phyloP scores from a whole-genome alignment of 2,113 vertebrate genomes.

The Podilymbus podiceps region DNA sequence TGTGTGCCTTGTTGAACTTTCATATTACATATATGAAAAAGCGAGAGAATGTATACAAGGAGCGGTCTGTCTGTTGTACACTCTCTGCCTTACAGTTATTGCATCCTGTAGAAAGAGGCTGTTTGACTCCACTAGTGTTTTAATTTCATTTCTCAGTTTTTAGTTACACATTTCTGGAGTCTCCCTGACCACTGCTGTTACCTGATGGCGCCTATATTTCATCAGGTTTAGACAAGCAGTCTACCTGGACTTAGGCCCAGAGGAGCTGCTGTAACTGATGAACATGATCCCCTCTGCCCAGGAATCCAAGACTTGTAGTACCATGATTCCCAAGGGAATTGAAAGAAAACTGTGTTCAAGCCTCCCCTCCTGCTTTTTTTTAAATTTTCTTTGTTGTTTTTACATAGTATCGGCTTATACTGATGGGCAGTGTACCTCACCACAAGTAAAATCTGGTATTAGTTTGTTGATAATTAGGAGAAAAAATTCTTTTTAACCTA shows the following conservation, averaged over 20 bases:
- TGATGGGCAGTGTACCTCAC: constrained; percentile 67
- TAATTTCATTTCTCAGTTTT: constrained; percentile 85
- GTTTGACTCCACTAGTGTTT: constrained; percentile 65
- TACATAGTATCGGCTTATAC: constrained; percentile 61
- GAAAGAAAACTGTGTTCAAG: constrained; percentile 76
- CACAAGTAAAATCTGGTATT: constrained; percentile 64
- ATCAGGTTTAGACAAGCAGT: constrained; percentile 81
- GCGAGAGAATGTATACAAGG: constrained; percentile 1
- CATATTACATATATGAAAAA: constrained; percentile 20
- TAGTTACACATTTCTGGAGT: constrained; percentile 88
- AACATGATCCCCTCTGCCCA: constrained; percentile 83
- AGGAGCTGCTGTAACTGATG: constrained; percentile 78
- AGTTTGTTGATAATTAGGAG: constrained; percentile 78
- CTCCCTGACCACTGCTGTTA: constrained; percentile 82
- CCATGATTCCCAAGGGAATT: constrained; percentile 81
- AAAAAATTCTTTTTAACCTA: constrained; percentile 79
- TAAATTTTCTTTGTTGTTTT: constrained; percentile 74
- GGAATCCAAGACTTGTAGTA: constrained; percentile 80
- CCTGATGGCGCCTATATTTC: constrained; percentile 87
- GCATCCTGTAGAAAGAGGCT: constrained; percentile 70
- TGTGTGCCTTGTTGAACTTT: neutral
- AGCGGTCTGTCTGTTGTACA: neutral
- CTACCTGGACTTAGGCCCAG: constrained; percentile 86
- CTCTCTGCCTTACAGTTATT: constrained; percentile 63
- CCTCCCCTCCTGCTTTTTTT: constrained; percentile 62